Evolutionary conservation across 2,888 invertebrate species (phyloP).

Genomic region (Calameuta filiformis): DNA sequence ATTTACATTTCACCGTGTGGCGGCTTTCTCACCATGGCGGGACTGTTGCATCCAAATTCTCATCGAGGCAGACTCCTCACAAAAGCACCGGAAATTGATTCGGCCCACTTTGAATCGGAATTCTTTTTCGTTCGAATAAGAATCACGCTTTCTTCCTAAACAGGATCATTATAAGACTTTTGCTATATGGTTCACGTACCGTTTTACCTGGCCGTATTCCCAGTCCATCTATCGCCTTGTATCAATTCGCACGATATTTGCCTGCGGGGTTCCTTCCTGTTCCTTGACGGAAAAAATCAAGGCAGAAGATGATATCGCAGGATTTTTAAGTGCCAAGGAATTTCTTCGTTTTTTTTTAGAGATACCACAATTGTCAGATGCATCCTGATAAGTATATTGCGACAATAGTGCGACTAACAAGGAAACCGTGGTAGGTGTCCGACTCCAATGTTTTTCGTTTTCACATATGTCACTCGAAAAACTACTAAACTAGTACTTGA

Average conservation of each 20-base stretch:
- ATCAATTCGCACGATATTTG: background rate
- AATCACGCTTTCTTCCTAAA: background rate
- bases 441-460: too few relatives aligned
- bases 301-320: background rate
- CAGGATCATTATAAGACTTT: background rate
- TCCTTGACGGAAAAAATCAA: background rate
- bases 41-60: background rate
- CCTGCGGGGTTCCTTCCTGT: background rate
- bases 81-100: background rate
- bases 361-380: background rate
- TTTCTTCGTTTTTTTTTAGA: background rate
- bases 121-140: background rate
- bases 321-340: background rate
- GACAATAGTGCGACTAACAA: too few relatives aligned
- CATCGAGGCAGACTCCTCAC: background rate
- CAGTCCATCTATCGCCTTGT: background rate
- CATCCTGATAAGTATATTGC: background rate
- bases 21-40: background rate
- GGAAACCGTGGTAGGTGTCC: too few relatives aligned
- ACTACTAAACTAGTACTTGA: too few relatives aligned
- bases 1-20: slow-evolving; percentile 19
- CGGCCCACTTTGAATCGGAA: background rate
- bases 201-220: background rate
- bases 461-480: too few relatives aligned
- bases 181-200: background rate